These are phyloP conservation scores for Petrolisthes cinctipes DNA, from an alignment of 2,888 invertebrate genomes.

Conservation along the genomic window DNA sequence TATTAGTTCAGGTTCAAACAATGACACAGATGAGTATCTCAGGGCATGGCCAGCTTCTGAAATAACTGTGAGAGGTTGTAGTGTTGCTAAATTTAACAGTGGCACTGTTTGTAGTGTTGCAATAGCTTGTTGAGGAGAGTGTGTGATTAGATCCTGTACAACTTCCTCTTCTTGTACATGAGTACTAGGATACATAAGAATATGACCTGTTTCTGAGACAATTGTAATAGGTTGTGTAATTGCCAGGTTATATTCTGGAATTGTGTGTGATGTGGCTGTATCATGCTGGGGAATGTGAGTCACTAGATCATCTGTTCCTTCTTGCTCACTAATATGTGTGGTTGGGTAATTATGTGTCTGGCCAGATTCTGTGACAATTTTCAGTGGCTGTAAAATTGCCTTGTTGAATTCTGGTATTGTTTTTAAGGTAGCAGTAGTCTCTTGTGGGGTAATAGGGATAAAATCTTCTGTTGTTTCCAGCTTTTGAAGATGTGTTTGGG, in stretches of 20 bases:
- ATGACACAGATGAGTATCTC: neutral
- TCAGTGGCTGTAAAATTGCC: conserved; percentile 9
- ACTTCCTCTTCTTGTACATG: neutral
- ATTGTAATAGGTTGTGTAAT: conserved; percentile 7
- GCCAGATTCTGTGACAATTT: conserved; percentile 34
- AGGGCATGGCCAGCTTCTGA: neutral
- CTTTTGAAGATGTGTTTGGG: conserved; percentile 3
- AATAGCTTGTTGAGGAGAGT: neutral
- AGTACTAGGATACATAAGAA: neutral
- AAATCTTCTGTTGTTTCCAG: conserved; percentile 17
- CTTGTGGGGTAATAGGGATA: neutral
- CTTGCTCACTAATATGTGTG: neutral
- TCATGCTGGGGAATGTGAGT: neutral
- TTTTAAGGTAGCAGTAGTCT: neutral
- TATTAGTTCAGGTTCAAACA: neutral
- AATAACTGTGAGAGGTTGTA: neutral
- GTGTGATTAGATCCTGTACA: neutral
- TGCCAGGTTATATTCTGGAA: conserved; percentile 17
- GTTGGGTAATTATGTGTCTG: conserved; percentile 3
- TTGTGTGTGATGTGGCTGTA: neutral
- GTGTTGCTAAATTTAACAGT: neutral
- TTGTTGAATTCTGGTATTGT: conserved; percentile 15
- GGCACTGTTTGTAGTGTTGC: neutral
- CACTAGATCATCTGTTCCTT: neutral
- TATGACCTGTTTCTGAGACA: conserved; percentile 24